Percentiles rank a stretch among this genome's conserved stretches.
Conservation (phyloP, 2,113 vertebrate species). For the Oostethus manadensis region DNA sequence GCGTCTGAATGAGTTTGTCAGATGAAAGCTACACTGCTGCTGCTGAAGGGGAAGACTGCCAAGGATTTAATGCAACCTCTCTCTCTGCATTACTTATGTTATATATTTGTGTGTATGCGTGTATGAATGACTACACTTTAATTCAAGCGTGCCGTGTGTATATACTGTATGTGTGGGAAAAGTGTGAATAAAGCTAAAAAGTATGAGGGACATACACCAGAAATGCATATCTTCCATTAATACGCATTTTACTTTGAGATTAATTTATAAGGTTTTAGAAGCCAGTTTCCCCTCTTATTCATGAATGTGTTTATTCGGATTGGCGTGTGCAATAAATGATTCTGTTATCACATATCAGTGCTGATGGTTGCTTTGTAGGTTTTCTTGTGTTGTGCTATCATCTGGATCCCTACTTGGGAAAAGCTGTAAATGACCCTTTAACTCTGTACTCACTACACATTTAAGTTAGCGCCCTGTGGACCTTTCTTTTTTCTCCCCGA, state of each 20-base stretch:
- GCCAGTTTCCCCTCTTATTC: constrained; percentile 40
- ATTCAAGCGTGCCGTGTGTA: constrained; percentile 1
- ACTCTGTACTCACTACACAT: constrained; percentile 68
- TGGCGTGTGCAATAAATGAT: constrained; percentile 89
- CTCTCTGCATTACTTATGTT: constrained; percentile 25
- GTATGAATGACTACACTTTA: constrained; percentile 5
- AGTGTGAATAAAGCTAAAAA: constrained; percentile 27
- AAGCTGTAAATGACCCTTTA: constrained; percentile 69
- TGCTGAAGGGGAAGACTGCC: constrained; percentile 58
- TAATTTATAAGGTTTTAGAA: constrained; percentile 56
- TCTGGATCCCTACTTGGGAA: constrained; percentile 48
- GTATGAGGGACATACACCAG: constrained; percentile 54
- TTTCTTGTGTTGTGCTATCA: constrained; percentile 34
- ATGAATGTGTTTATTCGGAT: constrained; percentile 52
- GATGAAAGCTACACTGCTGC: constrained; percentile 26
- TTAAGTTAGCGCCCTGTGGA: constrained; percentile 72
- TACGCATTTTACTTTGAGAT: constrained; percentile 38
- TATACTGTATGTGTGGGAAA: no score
- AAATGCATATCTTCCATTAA: constrained; percentile 54
- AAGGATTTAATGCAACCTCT: constrained; percentile 41
- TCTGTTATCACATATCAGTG: constrained; percentile 45
- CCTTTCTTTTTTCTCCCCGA: constrained; percentile 81
- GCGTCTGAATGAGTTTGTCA: constrained; percentile 20
- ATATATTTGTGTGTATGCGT: constrained; percentile 21
- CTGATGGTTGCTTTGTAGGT: constrained; percentile 47